Evolutionary conservation across 1,140 invertebrate species (phyloP).

Genomic region (Drosophila parvula): DNA sequence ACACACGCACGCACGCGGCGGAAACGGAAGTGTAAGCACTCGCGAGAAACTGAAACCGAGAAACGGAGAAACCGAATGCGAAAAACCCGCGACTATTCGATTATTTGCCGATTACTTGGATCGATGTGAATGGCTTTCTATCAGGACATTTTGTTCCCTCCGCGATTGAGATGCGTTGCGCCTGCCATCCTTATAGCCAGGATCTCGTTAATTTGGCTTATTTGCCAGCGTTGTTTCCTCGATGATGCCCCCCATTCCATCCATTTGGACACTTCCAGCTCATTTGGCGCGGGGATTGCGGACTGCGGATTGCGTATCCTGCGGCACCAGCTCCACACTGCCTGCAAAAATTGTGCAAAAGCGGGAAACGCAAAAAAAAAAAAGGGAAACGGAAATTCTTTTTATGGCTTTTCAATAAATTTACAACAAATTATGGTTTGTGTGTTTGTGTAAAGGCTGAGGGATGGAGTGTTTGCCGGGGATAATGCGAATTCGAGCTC

Average conservation of each 20-base stretch:
- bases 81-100: constrained; percentile 24
- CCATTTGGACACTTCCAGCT: constrained; percentile 66
- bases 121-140: constrained; percentile 41
- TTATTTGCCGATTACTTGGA: constrained; percentile 45
- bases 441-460: constrained; percentile 14
- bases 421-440: constrained; percentile 64
- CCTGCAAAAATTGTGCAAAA: constrained; percentile 51
- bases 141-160: constrained; percentile 28
- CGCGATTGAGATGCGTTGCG: constrained; percentile 2
- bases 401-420: constrained; percentile 73
- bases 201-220: constrained; percentile 53
- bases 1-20: constrained; percentile 4
- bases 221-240: constrained; percentile 30
- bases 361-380: constrained; percentile 51
- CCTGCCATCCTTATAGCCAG: constrained; percentile 20
- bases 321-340: constrained; percentile 2
- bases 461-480: constrained; percentile 42
- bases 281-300: constrained; percentile 51
- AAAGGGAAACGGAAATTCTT: constrained; percentile 68
- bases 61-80: constrained; percentile 12
- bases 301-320: constrained; percentile 14
- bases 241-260: constrained; percentile 41
- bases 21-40: constrained; percentile 32
- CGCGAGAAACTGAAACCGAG: constrained; percentile 41
- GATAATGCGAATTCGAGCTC: constrained; percentile 10